Base-by-base conservation (phyloP, 2,888 invertebrate genomes). In the Brenthis hecate region DNA sequence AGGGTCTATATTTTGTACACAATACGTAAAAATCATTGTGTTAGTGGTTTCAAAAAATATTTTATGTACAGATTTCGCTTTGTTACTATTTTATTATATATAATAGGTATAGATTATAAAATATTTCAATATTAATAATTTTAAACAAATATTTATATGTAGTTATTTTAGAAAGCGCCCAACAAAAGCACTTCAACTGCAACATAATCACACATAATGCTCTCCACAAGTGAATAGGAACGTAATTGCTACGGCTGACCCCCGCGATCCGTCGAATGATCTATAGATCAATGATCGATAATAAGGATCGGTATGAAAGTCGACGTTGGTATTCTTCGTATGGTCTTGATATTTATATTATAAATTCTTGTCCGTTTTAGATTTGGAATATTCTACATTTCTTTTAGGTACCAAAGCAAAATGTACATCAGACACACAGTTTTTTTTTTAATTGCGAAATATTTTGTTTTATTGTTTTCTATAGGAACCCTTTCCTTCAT, bases 221-320 rank as follows among this genome's bases (percentile, higher is more conserved):
- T 68, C 57, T 66, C 77, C 71, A 53, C 74, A 73, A 66, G 73
- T 86, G 85, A 86, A 86, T 86, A 84, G 86, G 76, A 73, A 73
- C 77, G 83, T 86, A 84, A 86, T 86, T 86, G 81, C 80, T 73
- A 77, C 69, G 77, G 75, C 78, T 84, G 84, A 85, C 84, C 80
- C 73, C 77, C 72, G 78, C 81, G 85, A 83, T 86, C 85, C 78
- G 83, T 84, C 83, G 86, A 86, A 86, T 85, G 86, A 87, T 86
- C 87, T 82, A 83, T 87, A 85, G 88, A 89, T 88, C 86, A 84
- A 80, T 81, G 85, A 84, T 86, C 87, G 84, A 86, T 86, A 86
- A 85, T 84, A 83, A 82, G 81, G 84, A 81, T 73, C 75, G 74
- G 70, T 77, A 80, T 77, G 83, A 83, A 81, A 81, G 83, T 80